phyloP scores from a whole-genome alignment of 2,113 vertebrate genomes.

The Acanthisitta chloris region DNA sequence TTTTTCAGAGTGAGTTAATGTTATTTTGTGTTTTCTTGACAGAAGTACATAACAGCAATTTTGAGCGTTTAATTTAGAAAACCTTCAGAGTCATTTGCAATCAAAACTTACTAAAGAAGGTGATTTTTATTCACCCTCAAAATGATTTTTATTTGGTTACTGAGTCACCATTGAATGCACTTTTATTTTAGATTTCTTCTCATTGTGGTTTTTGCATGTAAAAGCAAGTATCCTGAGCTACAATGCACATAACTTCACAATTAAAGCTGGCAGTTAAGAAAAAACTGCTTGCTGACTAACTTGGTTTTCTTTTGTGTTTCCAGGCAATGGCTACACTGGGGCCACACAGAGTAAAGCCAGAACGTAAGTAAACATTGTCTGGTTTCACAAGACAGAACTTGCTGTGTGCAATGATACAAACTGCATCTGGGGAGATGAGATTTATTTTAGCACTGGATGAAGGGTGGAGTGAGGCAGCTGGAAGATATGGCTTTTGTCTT shows the following conservation, averaged over 20 bases:
- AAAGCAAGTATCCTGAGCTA: neutral
- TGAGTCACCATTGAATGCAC: neutral
- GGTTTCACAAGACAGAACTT: neutral
- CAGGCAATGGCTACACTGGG: conserved; percentile 93
- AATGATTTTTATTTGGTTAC: neutral
- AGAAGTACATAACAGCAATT: neutral
- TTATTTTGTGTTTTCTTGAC: neutral
- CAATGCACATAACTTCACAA: neutral
- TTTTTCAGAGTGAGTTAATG: neutral
- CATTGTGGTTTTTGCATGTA: neutral
- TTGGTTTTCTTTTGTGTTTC: neutral
- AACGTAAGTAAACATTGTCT: conserved; percentile 79
- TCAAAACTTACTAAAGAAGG: neutral
- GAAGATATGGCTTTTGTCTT: neutral
- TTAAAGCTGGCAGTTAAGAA: neutral
- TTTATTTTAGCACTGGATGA: neutral
- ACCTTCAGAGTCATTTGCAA: neutral
- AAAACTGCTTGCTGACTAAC: neutral
- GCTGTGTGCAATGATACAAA: neutral
- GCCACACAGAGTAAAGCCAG: conserved; percentile 89
- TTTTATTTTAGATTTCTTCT: neutral
- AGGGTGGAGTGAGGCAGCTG: neutral
- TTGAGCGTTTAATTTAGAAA: neutral
- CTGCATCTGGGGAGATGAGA: neutral
- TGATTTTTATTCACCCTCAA: neutral